Percentiles rank a stretch among this genome's conserved stretches.
phyloP scores from a whole-genome alignment of 2,113 vertebrate genomes.

The Eulemur rufifrons region DNA sequence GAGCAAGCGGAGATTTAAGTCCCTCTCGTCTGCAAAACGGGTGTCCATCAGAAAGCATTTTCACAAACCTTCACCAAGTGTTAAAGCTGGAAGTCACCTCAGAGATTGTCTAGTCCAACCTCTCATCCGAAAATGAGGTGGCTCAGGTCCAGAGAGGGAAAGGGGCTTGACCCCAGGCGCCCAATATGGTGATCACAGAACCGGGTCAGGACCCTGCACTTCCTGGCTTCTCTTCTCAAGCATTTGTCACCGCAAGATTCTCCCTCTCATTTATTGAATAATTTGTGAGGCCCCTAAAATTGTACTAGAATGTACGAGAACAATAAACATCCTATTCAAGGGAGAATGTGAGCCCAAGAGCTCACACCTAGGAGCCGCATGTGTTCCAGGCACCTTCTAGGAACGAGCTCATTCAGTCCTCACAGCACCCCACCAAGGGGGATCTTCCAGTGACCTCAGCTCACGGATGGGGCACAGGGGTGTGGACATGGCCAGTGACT shows the following conservation, averaged over 20 bases:
- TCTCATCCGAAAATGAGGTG: background rate
- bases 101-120: background rate
- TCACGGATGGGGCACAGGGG: background rate
- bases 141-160: background rate
- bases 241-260: background rate
- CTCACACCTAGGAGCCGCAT: background rate
- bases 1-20: background rate
- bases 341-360: background rate
- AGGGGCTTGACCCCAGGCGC: background rate
- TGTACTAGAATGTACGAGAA: background rate
- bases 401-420: background rate
- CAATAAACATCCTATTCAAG: background rate
- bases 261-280: background rate
- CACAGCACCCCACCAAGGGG: background rate
- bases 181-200: background rate
- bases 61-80: background rate
- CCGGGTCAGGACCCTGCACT: background rate
- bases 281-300: background rate
- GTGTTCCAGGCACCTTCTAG: background rate
- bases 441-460: background rate
- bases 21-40: fast-evolving
- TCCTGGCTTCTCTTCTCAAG: background rate
- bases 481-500: background rate
- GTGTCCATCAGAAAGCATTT: background rate
- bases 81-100: background rate